Base-by-base conservation (phyloP, 2,888 invertebrate genomes). In the Nomada ferruginata region DNA sequence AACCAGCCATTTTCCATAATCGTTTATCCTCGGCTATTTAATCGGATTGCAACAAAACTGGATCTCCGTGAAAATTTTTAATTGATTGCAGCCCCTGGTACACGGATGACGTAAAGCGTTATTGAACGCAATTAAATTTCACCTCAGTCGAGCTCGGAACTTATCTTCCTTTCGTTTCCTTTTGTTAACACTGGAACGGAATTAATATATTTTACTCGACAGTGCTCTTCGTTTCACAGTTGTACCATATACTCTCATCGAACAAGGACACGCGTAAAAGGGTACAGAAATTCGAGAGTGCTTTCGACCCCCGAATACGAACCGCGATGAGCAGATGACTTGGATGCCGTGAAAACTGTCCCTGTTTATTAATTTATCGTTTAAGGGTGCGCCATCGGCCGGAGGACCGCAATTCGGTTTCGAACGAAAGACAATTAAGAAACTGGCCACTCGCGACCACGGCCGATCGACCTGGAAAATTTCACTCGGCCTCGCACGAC, bases 331-430 rank as follows among this genome's bases (percentile, higher is more conserved):
- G 70, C 76, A 57, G 69, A 29, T 29, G 76, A 69, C 57, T 60
- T 44, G 70, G 61, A 15, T 26, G 59, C 55, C 64, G 68, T 52
- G 78, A 75, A 82, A 83, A 83, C 75, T 74, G 82, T 75, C 69
- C 69, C 68, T 70, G 82, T 84, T 83, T 84, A 84, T 83, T 82
- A 84, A 83, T 79, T 84, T 79, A 79, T 72, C 76, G 79, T 64
- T 76, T 71, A 79, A 84, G 79, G 79, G 59, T 66, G 69, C 63
- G 55, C 57, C 61, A 57, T 66, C 52, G 70, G 26, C n/a, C 66
- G 23, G 57, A 20, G 23, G 52, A 66, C 83, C 83, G 76, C 84
- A 79, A 79, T 83, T 79, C 72, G 68, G 68, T 82, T 75, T 82
- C 68, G 71, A 63, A 82, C 74, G 53, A 75, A 82, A 83, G 83